phyloP scores from a whole-genome alignment of 2,113 vertebrate genomes.

The Hemiscyllium ocellatum region DNA sequence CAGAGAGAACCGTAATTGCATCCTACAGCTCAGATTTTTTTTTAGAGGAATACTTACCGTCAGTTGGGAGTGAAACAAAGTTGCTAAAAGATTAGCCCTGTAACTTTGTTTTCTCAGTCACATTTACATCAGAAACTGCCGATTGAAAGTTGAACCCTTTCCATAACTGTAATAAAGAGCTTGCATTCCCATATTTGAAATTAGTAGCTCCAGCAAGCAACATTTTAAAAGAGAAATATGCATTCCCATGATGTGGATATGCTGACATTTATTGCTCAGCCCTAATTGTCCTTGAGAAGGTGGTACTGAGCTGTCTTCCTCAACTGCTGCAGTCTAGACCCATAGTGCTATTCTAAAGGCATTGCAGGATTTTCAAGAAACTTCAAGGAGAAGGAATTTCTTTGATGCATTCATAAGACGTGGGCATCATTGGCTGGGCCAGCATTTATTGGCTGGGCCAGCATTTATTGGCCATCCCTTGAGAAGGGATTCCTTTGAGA shows the following conservation, averaged over 20 bases:
- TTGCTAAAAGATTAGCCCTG: conserved; percentile 51
- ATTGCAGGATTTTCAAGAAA: neutral
- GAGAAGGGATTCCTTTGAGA: too few relatives aligned
- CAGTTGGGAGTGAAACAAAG: conserved; percentile 71
- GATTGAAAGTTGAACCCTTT: neutral
- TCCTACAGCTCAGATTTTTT: conserved; percentile 68
- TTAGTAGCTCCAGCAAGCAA: neutral
- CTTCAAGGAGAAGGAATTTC: neutral
- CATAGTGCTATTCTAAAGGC: too few relatives aligned
- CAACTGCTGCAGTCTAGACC: too few relatives aligned
- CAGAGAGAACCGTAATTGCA: conserved; percentile 78
- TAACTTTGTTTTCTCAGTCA: conserved; percentile 11
- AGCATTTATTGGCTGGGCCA: too few relatives aligned
- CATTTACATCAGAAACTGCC: neutral
- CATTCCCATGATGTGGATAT: too few relatives aligned
- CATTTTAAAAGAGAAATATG: too few relatives aligned
- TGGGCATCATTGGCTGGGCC: too few relatives aligned
- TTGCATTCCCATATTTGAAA: neutral
- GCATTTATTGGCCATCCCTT: too few relatives aligned
- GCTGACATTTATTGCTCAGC: too few relatives aligned
- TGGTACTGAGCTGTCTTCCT: too few relatives aligned
- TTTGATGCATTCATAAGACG: too few relatives aligned
- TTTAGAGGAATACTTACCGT: conserved; percentile 60
- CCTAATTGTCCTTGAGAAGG: too few relatives aligned
- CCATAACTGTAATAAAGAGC: neutral